Conservation (phyloP, 2,888 invertebrate genomes). For the Leucophenga montana region DNA sequence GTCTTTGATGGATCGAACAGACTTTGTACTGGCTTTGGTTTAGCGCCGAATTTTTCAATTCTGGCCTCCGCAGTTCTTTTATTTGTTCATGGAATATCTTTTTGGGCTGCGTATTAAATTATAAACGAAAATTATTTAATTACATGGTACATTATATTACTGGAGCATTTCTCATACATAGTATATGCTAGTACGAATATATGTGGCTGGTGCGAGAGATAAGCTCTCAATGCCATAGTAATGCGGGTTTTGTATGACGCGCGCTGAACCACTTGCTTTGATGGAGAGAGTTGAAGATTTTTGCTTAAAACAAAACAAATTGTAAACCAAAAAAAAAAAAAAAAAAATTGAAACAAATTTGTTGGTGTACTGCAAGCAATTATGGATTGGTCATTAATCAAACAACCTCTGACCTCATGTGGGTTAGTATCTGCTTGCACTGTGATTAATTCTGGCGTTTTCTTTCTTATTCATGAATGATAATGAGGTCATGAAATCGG, state of each 20-base stretch:
- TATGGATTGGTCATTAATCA: constrained; percentile 8
- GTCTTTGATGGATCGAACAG: constrained; percentile 64
- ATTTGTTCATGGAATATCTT: background rate
- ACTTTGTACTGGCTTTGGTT: constrained; percentile 9
- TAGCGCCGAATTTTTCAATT: background rate
- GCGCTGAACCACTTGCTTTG: too few species aligned
- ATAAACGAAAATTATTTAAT: constrained; percentile 22
- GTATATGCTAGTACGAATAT: too few species aligned
- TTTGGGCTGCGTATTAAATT: constrained; percentile 6
- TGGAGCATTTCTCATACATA: background rate
- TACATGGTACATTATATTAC: constrained; percentile 19
- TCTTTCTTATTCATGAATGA: constrained; percentile 19
- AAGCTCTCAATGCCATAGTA: background rate
- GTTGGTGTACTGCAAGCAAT: too few species aligned
- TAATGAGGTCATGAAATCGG: constrained; percentile 40
- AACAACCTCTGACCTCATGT: background rate
- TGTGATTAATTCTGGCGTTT: too few species aligned
- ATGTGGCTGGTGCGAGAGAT: background rate
- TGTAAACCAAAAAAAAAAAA: too few species aligned
- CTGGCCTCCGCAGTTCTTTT: background rate
- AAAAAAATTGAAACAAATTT: too few species aligned
- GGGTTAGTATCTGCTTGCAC: too few species aligned
- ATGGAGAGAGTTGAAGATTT: background rate
- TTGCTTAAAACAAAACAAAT: too few species aligned
- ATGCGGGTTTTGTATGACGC: background rate